A percentile compares a stretch with the other conserved stretches of the same genome.
Conservation (phyloP, 2,888 invertebrate species). For the Eupithecia inturbata region DNA sequence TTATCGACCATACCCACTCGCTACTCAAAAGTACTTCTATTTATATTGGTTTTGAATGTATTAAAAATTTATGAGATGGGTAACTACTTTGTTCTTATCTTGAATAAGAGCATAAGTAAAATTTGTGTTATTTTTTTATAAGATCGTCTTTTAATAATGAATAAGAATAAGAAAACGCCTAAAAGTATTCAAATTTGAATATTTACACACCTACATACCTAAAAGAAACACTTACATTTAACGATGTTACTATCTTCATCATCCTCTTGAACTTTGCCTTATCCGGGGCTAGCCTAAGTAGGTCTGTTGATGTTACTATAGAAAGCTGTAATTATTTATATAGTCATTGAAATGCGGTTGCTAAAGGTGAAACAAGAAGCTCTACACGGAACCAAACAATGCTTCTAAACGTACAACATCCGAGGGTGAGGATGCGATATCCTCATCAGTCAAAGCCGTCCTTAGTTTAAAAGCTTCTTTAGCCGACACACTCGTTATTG, state of each 20-base stretch:
- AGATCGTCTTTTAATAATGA: neutral
- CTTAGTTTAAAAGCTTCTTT: conserved; percentile 76
- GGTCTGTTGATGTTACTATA: neutral
- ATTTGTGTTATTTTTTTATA: neutral
- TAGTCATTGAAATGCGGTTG: neutral
- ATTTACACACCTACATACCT: neutral
- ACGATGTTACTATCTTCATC: no score
- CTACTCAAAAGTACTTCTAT: conserved; percentile 3
- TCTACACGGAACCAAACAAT: conserved; percentile 26
- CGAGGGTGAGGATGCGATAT: conserved; percentile 59
- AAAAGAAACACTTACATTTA: neutral
- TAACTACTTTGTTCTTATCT: neutral
- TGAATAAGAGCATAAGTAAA: neutral
- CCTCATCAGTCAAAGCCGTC: conserved; percentile 77
- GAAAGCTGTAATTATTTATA: neutral
- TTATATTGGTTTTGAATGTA: conserved; percentile 7
- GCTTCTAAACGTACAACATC: conserved; percentile 27
- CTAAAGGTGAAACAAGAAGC: neutral
- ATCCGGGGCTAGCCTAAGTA: no score
- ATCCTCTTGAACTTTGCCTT: no score
- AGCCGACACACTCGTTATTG: conserved; percentile 74
- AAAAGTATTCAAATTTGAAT: neutral
- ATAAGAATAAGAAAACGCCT: neutral
- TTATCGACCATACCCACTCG: neutral
- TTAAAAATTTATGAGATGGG: neutral